phyloP scores from a whole-genome alignment of 1,140 invertebrate species.

The Procambarus virginalis region DNA sequence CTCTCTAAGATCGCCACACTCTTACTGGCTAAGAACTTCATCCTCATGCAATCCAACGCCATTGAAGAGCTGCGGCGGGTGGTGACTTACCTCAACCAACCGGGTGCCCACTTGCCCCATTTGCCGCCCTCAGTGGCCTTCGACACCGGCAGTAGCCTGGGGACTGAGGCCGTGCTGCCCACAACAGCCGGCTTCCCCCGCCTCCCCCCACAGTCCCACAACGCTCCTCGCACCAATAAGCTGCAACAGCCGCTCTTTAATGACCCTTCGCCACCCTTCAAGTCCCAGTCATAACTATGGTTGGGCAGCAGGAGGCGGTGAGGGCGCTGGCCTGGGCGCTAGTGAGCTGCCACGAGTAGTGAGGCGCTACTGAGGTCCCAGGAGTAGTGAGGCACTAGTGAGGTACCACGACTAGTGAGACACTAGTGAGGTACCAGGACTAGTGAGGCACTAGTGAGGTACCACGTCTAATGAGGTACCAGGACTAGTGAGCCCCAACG shows the following conservation, averaged over 20 bases:
- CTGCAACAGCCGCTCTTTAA: conserved; percentile 42
- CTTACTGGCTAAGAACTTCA: conserved; percentile 98
- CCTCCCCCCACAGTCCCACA: conserved; percentile 15
- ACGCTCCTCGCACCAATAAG: conserved; percentile 16
- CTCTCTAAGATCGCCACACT: conserved; percentile 99
- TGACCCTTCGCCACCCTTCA: conserved; percentile 36
- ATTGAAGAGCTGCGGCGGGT: conserved; percentile 88
- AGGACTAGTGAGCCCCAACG: conserved; percentile 75
- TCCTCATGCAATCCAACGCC: conserved; percentile 96
- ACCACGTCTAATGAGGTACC: too few relatives aligned
- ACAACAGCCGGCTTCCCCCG: conserved; percentile 13
- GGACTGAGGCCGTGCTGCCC: conserved; percentile 28
- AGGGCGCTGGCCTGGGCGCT: too few relatives aligned
- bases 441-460: too few relatives aligned
- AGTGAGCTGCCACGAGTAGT: too few relatives aligned
- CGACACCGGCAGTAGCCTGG: conserved; percentile 35
- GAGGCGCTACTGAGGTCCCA: conserved; percentile 77
- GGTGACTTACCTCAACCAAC: conserved; percentile 80
- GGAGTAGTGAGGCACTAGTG: too few relatives aligned
- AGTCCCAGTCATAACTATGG: conserved; percentile 52
- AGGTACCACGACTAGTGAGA: too few relatives aligned
- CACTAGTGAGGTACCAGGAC: too few relatives aligned
- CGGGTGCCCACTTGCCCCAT: conserved; percentile 69
- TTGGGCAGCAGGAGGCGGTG: background rate
- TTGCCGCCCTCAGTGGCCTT: conserved; percentile 61